These are phyloP conservation scores for Acanthosepion esculentum DNA, from an alignment of 2,888 invertebrate species.

Conservation along the genomic window DNA sequence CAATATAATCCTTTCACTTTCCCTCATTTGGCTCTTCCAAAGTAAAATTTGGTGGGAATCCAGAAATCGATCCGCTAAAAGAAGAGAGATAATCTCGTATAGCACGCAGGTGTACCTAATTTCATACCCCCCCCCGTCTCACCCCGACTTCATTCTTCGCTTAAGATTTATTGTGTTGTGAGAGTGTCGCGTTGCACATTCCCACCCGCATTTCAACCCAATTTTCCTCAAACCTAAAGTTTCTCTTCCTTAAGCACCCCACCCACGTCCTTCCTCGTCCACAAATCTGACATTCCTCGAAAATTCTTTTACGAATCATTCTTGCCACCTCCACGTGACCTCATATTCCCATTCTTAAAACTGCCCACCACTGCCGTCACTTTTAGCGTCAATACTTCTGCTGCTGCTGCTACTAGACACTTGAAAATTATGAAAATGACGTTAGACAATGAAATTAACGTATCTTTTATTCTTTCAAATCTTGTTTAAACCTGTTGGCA, in stretches of 20 bases:
- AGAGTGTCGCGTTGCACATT: background rate
- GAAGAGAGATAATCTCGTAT: background rate
- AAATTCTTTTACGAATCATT: background rate
- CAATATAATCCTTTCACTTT: no score
- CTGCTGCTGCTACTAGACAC: background rate
- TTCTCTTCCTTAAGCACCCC: background rate
- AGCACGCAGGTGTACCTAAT: background rate
- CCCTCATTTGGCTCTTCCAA: no score
- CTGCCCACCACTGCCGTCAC: background rate
- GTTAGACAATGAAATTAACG: background rate
- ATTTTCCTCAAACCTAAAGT: background rate
- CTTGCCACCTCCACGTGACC: background rate
- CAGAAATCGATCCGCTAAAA: background rate
- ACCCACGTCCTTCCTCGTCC: background rate
- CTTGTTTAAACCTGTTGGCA: no score
- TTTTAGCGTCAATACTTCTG: background rate
- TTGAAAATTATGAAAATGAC: background rate
- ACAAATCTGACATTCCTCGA: background rate
- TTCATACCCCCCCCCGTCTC: background rate
- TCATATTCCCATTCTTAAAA: background rate
- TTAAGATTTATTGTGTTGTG: background rate
- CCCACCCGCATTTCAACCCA: background rate
- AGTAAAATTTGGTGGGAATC: background rate
- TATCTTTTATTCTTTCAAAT: background rate
- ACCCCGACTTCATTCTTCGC: background rate